These are phyloP conservation scores for Pachypsylla venusta DNA, from an alignment of 1,140 invertebrate genomes.

Conservation along the genomic window DNA sequence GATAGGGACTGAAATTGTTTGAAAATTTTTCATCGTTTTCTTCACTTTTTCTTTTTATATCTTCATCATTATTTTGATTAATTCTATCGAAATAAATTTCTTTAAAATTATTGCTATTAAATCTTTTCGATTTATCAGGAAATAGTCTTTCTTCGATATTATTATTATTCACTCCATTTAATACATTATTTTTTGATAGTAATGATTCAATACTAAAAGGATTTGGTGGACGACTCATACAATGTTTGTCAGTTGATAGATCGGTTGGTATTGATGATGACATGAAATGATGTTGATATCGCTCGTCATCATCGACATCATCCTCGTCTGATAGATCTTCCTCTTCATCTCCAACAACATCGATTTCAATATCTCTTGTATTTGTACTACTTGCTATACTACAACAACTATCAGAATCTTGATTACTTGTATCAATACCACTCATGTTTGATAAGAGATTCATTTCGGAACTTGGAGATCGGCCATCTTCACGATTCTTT, in stretches of 20 bases:
- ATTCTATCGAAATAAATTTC: constrained; percentile 1
- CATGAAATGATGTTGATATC: constrained; percentile 24
- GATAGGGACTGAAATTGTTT: constrained; percentile 1
- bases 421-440: constrained; percentile 17
- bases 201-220: constrained; percentile 75
- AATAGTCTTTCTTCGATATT: neutral
- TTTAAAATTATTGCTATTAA: neutral
- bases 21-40: neutral
- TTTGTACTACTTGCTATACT: constrained; percentile 22
- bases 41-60: neutral
- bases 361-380: constrained; percentile 51
- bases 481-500: constrained; percentile 10
- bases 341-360: constrained; percentile 52
- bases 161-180: neutral
- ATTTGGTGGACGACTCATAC: constrained; percentile 44
- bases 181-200: constrained; percentile 38
- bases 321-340: constrained; percentile 37
- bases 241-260: constrained; percentile 35
- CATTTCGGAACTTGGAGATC: neutral
- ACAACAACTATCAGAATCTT: constrained; percentile 23
- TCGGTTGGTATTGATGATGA: constrained; percentile 30
- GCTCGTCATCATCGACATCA: constrained; percentile 18
- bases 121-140: neutral
- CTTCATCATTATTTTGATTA: neutral
- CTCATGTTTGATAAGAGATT: constrained; percentile 12